Percentiles rank a stretch among this genome's conserved stretches.
phyloP scores from a whole-genome alignment of 2,113 vertebrate genomes.

The Thinocorus orbignyianus region DNA sequence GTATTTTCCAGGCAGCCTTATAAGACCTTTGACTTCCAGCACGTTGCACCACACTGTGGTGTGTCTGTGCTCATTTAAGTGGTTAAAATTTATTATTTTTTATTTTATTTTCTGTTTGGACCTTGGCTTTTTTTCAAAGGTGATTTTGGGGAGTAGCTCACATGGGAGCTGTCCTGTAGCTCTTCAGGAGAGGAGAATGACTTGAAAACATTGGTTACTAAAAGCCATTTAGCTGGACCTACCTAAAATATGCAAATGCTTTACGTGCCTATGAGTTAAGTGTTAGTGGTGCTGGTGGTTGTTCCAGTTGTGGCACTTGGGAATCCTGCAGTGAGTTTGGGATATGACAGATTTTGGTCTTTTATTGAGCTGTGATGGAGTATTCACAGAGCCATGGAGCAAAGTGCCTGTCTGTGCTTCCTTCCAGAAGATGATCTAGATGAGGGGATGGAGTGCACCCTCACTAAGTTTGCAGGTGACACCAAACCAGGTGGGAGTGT shows the following conservation, averaged over 20 bases:
- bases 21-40: not conserved
- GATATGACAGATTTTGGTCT: not conserved
- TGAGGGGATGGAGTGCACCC: no score
- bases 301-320: rapidly evolving
- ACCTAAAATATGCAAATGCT: rapidly evolving
- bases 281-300: not conserved
- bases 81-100: no score
- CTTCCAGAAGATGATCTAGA: not conserved
- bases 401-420: not conserved
- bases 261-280: not conserved
- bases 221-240: not conserved
- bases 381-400: not conserved
- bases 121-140: not conserved
- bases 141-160: not conserved
- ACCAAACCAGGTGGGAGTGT: no score
- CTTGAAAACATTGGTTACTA: not conserved
- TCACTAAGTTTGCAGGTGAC: no score
- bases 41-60: not conserved
- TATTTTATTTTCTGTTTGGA: not conserved
- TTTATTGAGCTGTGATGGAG: not conserved
- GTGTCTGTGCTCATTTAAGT: rapidly evolving
- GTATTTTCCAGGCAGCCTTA: not conserved
- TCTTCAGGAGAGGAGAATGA: not conserved
- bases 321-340: not conserved
- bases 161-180: not conserved